Percentiles rank a stretch among this genome's conserved stretches.
Conservation (phyloP, 1,140 invertebrate genomes). For the Drosophila hydei region DNA sequence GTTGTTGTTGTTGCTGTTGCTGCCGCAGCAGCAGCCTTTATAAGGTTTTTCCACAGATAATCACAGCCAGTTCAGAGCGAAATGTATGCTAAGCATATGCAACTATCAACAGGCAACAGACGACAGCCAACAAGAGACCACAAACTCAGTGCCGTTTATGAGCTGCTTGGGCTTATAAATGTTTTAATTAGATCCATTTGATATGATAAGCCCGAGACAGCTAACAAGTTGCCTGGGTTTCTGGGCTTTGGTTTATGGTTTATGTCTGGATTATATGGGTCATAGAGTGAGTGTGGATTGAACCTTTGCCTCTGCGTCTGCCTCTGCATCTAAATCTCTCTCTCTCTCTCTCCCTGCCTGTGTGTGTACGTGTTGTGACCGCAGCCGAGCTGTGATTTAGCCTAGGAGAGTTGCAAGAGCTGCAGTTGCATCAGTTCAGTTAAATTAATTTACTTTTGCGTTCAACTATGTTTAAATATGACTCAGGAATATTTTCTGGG, state of each 20-base stretch:
- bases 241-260: constrained; percentile 56
- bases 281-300: constrained; percentile 45
- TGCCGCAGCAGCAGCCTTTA: constrained; percentile 22
- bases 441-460: neutral
- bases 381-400: constrained; percentile 10
- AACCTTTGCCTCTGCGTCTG: neutral
- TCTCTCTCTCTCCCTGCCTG: neutral
- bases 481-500: neutral
- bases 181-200: constrained; percentile 81
- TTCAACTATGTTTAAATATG: neutral
- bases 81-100: constrained; percentile 79
- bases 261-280: constrained; percentile 69
- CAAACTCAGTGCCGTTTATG: constrained; percentile 70
- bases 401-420: constrained; percentile 10
- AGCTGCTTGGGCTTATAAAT: constrained; percentile 74
- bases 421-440: constrained; percentile 18
- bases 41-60: constrained; percentile 71
- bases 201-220: constrained; percentile 74
- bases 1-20: constrained; percentile 26
- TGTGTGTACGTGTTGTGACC: constrained; percentile 1
- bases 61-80: constrained; percentile 45
- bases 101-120: constrained; percentile 29
- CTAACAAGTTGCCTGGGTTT: constrained; percentile 71
- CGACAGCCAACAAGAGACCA: constrained; percentile 45
- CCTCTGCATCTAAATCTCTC: neutral